These are phyloP conservation scores for Pycnonotus jocosus DNA, from an alignment of 2,113 vertebrate genomes.

Conservation along the genomic window DNA sequence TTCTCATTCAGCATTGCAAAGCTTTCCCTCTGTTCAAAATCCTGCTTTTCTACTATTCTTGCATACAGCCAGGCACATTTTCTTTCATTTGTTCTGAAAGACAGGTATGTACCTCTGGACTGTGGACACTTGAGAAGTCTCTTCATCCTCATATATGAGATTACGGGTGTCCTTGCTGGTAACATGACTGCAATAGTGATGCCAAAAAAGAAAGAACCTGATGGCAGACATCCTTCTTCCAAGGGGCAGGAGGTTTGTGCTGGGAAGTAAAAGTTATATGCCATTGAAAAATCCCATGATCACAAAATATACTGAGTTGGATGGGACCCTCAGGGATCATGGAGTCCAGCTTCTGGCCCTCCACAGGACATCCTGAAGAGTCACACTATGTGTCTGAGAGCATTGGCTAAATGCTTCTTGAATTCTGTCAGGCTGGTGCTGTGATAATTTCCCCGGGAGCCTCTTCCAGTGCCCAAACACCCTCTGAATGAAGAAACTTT, in stretches of 20 bases:
- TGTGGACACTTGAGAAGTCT: background rate
- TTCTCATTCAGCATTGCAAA: background rate
- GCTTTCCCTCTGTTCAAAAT: background rate
- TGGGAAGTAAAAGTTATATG: background rate
- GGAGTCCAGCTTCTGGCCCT: accelerated
- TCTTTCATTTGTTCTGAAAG: background rate
- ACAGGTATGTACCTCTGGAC: background rate
- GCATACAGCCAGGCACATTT: background rate
- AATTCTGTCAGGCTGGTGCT: background rate
- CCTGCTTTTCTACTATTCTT: background rate
- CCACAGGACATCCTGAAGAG: background rate
- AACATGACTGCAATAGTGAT: background rate
- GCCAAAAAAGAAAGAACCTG: background rate
- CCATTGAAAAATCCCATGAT: background rate
- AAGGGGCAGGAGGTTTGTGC: background rate
- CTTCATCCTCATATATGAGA: background rate
- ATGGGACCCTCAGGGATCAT: background rate
- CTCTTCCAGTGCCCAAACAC: background rate
- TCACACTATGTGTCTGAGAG: background rate
- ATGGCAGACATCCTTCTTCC: background rate
- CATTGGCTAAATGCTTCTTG: background rate
- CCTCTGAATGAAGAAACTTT: background rate
- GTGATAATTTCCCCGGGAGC: background rate
- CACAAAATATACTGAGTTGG: background rate
- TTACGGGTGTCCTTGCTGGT: background rate